Evolutionary conservation across 2,797 vertebrate genomes (phyloP), one percentile per base, ranked within the genome.

Genomic region (Leptatherina wallacei): DNA sequence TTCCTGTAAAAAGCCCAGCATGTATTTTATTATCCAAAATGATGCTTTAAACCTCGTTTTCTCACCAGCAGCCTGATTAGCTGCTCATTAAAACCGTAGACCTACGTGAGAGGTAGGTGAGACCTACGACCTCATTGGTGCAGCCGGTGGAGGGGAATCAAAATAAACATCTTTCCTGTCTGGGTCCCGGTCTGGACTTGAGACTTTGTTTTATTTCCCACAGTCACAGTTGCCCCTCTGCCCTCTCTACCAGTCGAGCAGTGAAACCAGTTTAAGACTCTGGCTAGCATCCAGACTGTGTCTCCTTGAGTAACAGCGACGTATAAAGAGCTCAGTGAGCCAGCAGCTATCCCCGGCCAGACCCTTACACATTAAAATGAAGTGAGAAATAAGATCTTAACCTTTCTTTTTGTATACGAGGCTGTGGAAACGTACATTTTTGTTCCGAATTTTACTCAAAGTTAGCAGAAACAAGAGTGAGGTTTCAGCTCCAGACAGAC

Each of bases 201-300:
- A 56, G 66, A n/a, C 55, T 69, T 16, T 61, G 76, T 77, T 81
- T 71, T 35, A 68, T 68, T 89, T 87, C 81, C 79, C 85, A 82
- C 77, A 72, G 65, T 72, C 61, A 0, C 60, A 5, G 56, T 13
- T 55, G 62, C 73, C 82, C 51, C 65, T 33, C 47, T 71, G 71
- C 61, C 65, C 65, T 4, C 0, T 2, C 4, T 2, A 6, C 57
- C 30, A 1, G 66, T 12, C 24, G 42, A 58, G 73, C 69, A n/a
- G 74, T 24, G 60, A 40, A 82, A 79, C 70, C 73, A 33, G 78
- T 64, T 72, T 44, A 6, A 71, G 30, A 56, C 54, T 47, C 77
- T 85, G 85, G 84, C 75, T 57, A 51, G 0, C 9, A 0, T 81
- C 74, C 86, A 81, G 69, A 35, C 60, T 4, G 62, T 67, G 76